Evolutionary conservation across 2,113 vertebrate genomes (phyloP).

Genomic region (Lanius ludovicianus): DNA sequence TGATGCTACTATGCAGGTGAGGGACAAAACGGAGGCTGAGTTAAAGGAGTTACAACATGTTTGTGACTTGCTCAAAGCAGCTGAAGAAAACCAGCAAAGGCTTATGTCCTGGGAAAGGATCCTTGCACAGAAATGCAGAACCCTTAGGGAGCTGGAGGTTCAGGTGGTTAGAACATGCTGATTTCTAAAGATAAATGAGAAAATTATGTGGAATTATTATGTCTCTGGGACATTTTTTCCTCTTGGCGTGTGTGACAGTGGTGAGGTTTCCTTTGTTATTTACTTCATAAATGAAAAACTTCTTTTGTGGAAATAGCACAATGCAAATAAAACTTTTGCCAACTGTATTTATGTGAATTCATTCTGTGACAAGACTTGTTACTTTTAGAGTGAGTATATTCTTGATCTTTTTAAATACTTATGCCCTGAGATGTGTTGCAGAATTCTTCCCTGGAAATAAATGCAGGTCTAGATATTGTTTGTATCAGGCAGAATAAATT

Average conservation of each 20-base stretch:
- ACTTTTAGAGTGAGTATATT: background rate
- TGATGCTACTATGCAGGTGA: constrained; percentile 74
- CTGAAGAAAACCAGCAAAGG: constrained; percentile 71
- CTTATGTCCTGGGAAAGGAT: constrained; percentile 68
- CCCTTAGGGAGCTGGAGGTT: constrained; percentile 76
- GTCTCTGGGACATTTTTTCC: constrained; percentile 11
- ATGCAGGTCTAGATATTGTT: background rate
- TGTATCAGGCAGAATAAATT: background rate
- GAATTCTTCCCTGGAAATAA: background rate
- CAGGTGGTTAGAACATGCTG: constrained; percentile 72
- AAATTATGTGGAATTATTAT: background rate
- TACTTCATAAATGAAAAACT: background rate
- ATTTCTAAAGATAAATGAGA: background rate
- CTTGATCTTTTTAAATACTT: background rate
- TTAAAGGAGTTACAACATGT: constrained; percentile 73
- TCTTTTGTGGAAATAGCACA: background rate
- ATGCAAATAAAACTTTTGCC: background rate
- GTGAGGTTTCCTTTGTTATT: background rate
- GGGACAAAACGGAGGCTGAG: constrained; percentile 68
- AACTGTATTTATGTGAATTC: background rate
- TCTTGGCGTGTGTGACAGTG: background rate
- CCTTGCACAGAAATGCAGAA: constrained; percentile 68
- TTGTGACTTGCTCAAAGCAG: constrained; percentile 70
- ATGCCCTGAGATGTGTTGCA: background rate
- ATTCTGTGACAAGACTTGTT: background rate